Base-by-base conservation (phyloP, 1,140 invertebrate genomes). In the Rhopalosiphum padi region DNA sequence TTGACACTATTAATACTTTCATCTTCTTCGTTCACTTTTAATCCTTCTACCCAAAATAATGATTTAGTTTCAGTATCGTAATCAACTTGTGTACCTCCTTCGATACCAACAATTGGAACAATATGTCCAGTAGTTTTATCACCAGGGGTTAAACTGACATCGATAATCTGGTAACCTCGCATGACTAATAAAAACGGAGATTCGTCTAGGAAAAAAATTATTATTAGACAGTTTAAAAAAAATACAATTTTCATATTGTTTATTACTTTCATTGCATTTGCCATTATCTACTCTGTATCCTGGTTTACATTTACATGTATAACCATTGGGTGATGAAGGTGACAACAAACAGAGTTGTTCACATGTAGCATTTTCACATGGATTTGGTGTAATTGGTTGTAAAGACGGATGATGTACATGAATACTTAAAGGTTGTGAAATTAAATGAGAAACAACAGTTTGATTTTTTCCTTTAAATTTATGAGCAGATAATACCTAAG, bases 311-410 rank as follows among this genome's bases (percentile, higher is more conserved):
- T 98, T 97, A 95, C 99, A 99, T 0, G 97, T 97, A 95, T 97
- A 99, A 2, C 97, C 98, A n/a, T 95, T 95, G 1, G 95, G 95
- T n/a, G 95, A 94, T 93, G 96, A 96, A 0, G 97, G 97, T 68
- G 98, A 98, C 1, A 99, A 95, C 5, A 99, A 96, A 95, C 99
- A 99, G 3, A 99, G 95, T 94, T 99, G 99, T 94, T 97, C 97
- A 94, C 99, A 99, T 0, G 97, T 95, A 3, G 97, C 96, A 93
- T 97, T 96, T 86, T 95, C 95, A 95, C 99, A 99, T 0, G 98
- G 98, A 95, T 99, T 99, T 0, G 96, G 95, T 37, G 96, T 96
- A n/a, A 97, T 96, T 1, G 98, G 99, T 95, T 99, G 99, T n/a
- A 99, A 95, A 0, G 98, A 97, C 2, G 98, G 97, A 95, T 99